phyloP scores from a whole-genome alignment of 1,140 invertebrate genomes.

The Oedothorax gibbosus region DNA sequence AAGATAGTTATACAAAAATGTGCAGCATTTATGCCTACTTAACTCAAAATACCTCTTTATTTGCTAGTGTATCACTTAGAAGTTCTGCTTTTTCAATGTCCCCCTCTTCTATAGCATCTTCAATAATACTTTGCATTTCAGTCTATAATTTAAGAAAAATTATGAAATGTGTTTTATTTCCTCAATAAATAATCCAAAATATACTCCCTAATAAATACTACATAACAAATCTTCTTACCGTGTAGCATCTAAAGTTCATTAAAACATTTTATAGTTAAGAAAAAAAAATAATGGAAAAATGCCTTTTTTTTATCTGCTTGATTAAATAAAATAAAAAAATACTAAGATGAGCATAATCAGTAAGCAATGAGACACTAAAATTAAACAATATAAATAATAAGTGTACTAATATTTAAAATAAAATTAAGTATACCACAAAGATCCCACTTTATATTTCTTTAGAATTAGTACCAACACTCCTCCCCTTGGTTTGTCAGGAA shows the following conservation, averaged over 20 bases:
- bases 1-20: too few species aligned
- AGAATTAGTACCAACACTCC: too few species aligned
- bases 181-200: background rate
- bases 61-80: conserved; percentile 56
- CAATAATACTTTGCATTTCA: conserved; percentile 50
- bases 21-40: too few species aligned
- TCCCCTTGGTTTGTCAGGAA: too few species aligned
- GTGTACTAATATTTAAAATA: too few species aligned
- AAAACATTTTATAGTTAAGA: background rate
- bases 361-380: too few species aligned
- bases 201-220: too few species aligned
- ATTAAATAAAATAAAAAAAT: too few species aligned
- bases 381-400: too few species aligned
- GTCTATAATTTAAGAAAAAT: conserved; percentile 28
- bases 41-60: conserved; percentile 39
- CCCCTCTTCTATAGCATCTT: conserved; percentile 45
- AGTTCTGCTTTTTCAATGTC: conserved; percentile 57
- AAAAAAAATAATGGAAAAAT: background rate
- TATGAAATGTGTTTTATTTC: background rate
- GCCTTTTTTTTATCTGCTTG: background rate
- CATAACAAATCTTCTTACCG: background rate
- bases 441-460: too few species aligned
- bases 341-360: too few species aligned
- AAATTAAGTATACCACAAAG: too few species aligned
- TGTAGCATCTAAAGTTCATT: background rate